Evolutionary conservation across 1,140 invertebrate genomes (phyloP), one percentile per base, ranked within the genome.

Genomic region (Reticulitermes speratus): DNA sequence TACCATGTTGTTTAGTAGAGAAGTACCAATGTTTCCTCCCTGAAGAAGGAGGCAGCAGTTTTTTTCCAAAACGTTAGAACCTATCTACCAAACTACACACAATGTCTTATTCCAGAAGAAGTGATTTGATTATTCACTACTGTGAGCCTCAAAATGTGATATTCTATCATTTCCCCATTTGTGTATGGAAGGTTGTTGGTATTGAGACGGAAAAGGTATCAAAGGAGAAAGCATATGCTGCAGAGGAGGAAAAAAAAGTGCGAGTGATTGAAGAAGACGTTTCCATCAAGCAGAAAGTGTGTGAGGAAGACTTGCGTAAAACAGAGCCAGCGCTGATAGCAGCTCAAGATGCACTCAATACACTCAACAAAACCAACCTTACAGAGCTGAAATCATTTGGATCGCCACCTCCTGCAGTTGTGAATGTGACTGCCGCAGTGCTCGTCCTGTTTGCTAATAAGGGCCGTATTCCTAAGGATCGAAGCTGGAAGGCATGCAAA

Each of bases 321-420:
- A 97, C 98, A 23, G 97, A 98, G 90, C 98, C 98, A 1, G 97
- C 97, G 2, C 91, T 99, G 19, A 90, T 95, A 14, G 97, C 97
- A 44, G 98, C 98, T 3, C 95, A 96, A 90, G 97, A 96, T 88
- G 98, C 98, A 69, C 91, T 99, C 65, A 96, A 98, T 89, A 99
- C 97, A 0, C 91, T 99, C 2, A 98, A 99, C 90, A 99, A 99
- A 92, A 95, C 94, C 87, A 99, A 98, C 91, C 91, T 99, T 83
- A 98, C 98, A 2, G 98, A 99, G 91, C 91, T 99, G 88, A 99
- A 99, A 90, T 97, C 97, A 9, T 98, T 99, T 91, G 97, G 96
- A 8, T 93, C 95, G 9, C 96, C 96, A 21, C 96, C 96, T 5
- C 93, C 94, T 45, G 96, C 96, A 87, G 97, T 98, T 2, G 94